These are phyloP conservation scores for Himantopus leucocephalus DNA, from an alignment of 2,113 vertebrate species.

Conservation along the genomic window DNA sequence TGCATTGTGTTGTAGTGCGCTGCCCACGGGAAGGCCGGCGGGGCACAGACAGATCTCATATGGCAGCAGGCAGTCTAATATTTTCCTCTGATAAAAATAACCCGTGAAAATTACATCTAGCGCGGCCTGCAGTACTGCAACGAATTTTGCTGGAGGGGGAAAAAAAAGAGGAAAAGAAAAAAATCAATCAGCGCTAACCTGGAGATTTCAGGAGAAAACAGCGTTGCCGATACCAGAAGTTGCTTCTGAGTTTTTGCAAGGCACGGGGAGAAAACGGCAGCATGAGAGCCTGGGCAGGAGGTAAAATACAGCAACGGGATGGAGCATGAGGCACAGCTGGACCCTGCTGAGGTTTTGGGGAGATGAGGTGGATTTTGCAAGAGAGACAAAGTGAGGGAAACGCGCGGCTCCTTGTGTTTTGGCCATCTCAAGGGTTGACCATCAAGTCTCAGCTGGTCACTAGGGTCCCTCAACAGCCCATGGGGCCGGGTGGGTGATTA, in stretches of 20 bases:
- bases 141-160: neutral
- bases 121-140: neutral
- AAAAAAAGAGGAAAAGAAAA: neutral
- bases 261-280: neutral
- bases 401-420: accelerated
- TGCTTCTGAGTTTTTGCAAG: neutral
- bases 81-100: conserved; percentile 1
- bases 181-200: neutral
- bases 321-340: neutral
- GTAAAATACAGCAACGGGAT: accelerated
- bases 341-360: neutral
- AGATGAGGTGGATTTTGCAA: neutral
- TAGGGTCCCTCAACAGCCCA: neutral
- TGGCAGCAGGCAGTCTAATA: neutral
- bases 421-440: neutral
- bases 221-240: neutral
- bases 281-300: accelerated
- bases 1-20: neutral
- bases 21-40: neutral
- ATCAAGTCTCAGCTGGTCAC: neutral
- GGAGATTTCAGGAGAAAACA: accelerated
- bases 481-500: neutral
- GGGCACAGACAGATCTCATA: neutral
- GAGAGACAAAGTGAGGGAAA: neutral
- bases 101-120: neutral